phyloP scores from a whole-genome alignment of 2,888 invertebrate genomes.

The Masnerella sp. region DNA sequence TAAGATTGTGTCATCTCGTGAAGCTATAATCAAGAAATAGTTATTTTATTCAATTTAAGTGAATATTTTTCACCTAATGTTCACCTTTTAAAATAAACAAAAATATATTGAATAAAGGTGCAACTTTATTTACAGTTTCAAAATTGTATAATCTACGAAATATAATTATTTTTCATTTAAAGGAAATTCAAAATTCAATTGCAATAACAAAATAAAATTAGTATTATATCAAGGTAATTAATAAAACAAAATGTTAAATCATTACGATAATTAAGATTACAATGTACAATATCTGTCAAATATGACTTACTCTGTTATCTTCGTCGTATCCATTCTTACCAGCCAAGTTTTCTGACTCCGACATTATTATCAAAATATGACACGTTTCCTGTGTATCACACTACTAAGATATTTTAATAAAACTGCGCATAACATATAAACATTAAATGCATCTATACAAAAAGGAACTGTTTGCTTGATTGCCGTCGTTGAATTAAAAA shows the following conservation, averaged over 20 bases:
- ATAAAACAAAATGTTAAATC: background rate
- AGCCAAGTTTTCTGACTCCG: constrained; percentile 39
- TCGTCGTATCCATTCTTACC: constrained; percentile 47
- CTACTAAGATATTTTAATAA: too few relatives aligned
- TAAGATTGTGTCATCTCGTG: constrained; percentile 87
- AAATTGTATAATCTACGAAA: too few relatives aligned
- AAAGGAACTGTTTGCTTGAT: too few relatives aligned
- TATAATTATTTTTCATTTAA: background rate
- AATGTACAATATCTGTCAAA: constrained; percentile 8
- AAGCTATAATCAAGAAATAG: constrained; percentile 66
- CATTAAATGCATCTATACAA: constrained; percentile 40
- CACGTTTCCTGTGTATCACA: background rate
- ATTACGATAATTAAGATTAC: too few relatives aligned
- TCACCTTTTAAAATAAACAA: too few relatives aligned
- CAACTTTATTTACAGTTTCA: too few relatives aligned
- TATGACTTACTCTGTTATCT: constrained; percentile 39
- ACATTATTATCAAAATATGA: constrained; percentile 32
- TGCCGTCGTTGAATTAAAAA: too few relatives aligned
- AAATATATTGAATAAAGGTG: too few relatives aligned
- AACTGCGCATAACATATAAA: too few relatives aligned
- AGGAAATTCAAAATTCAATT: background rate
- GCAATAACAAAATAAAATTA: background rate
- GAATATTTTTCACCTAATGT: too few relatives aligned
- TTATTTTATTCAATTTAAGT: background rate
- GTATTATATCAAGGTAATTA: background rate